Conservation (phyloP, 2,888 invertebrate genomes). For the Chesias legatella region DNA sequence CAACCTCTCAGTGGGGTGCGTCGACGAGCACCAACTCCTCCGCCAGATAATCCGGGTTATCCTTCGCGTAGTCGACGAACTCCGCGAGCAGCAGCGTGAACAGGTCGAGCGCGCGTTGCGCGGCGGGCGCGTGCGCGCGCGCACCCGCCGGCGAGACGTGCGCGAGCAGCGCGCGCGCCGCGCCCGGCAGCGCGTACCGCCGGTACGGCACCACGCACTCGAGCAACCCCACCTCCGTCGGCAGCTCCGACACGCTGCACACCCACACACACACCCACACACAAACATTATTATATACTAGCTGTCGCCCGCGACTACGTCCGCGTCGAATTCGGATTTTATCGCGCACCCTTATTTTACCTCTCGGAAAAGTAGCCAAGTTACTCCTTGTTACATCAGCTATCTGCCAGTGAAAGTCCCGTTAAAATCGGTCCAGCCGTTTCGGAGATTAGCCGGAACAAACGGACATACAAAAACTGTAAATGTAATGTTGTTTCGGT, state of each 20-base stretch:
- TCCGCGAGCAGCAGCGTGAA: slow-evolving; percentile 4
- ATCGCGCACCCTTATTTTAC: too few species aligned
- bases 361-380: too few species aligned
- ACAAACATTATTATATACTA: too few species aligned
- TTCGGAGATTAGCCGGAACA: too few species aligned
- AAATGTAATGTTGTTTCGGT: too few species aligned
- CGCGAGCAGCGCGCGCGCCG: slow-evolving; percentile 35
- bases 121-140: slow-evolving; percentile 3
- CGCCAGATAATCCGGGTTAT: slow-evolving; percentile 45
- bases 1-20: too few species aligned
- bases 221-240: slow-evolving; percentile 41
- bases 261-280: not conserved
- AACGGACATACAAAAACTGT: too few species aligned
- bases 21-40: slow-evolving; percentile 45
- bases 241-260: slow-evolving; percentile 38
- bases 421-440: too few species aligned
- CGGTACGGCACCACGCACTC: slow-evolving; percentile 49
- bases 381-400: too few species aligned
- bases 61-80: slow-evolving; percentile 34
- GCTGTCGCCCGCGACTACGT: too few species aligned
- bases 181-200: slow-evolving; percentile 57
- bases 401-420: too few species aligned
- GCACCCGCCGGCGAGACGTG: slow-evolving; percentile 9
- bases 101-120: slow-evolving; percentile 5
- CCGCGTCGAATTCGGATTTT: too few species aligned